Evolutionary conservation across 2,888 invertebrate genomes (phyloP).

Genomic region (Malachius bipustulatus): DNA sequence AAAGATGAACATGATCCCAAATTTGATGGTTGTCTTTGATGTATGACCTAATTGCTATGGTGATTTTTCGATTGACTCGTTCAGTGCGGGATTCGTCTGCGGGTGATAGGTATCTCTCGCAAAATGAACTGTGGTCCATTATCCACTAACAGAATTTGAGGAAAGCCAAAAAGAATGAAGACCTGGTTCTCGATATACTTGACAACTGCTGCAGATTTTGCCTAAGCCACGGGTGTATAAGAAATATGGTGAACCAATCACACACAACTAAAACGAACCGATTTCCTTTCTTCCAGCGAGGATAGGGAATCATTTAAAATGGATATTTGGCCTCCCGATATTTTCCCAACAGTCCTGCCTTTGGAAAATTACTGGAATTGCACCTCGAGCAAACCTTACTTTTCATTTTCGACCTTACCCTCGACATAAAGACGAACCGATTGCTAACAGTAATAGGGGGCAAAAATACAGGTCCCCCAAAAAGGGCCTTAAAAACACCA

Average conservation of each 20-base stretch:
- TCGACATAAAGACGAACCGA: not conserved
- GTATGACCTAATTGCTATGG: not conserved
- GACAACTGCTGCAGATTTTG: not conserved
- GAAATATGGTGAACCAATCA: constrained; percentile 1
- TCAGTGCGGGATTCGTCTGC: no score
- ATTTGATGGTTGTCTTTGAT: not conserved
- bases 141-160: not conserved
- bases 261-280: not conserved
- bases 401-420: no score
- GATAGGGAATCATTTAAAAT: not conserved
- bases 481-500: not conserved
- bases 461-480: not conserved
- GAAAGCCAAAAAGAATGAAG: not conserved
- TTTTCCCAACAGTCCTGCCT: constrained; percentile 1
- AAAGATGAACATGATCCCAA: not conserved
- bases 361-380: not conserved
- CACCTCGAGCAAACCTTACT: not conserved
- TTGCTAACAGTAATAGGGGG: constrained; percentile 1
- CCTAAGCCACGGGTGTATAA: not conserved
- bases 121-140: not conserved
- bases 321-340: not conserved
- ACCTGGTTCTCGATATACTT: not conserved
- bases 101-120: no score
- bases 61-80: not conserved
- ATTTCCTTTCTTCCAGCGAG: not conserved